Evolutionary conservation across 2,888 invertebrate genomes (phyloP).

Genomic region (Lepeophtheirus nordmannii): DNA sequence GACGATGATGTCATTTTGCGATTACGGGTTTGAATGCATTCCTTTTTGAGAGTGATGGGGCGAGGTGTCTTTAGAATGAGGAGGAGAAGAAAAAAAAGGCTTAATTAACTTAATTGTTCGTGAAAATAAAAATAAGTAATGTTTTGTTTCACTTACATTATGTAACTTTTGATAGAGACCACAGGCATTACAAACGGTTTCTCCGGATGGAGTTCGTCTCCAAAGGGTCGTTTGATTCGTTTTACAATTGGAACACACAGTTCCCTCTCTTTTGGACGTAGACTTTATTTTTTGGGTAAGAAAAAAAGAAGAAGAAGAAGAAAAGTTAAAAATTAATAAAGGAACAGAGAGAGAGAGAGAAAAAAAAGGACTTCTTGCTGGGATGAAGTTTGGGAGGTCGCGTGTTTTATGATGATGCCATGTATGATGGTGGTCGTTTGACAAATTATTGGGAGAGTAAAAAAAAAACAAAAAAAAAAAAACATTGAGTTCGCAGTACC

Average conservation of each 20-base stretch:
- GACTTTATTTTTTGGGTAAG: conserved; percentile 51
- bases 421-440: background rate
- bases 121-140: too few relatives aligned
- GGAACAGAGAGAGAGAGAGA: background rate
- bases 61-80: conserved; percentile 57
- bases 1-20: conserved; percentile 48
- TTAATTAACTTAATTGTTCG: too few relatives aligned
- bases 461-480: too few relatives aligned
- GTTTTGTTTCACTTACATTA: conserved; percentile 60
- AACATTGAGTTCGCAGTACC: background rate
- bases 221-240: conserved; percentile 42
- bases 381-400: background rate
- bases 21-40: conserved; percentile 92
- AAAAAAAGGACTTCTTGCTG: conserved; percentile 2
- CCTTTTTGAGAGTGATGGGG: conserved; percentile 95
- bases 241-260: conserved; percentile 46
- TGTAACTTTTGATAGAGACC: conserved; percentile 93
- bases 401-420: background rate
- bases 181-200: conserved; percentile 86
- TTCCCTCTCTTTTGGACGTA: conserved; percentile 78
- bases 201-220: conserved; percentile 79
- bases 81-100: background rate
- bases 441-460: background rate
- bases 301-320: too few relatives aligned
- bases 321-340: background rate